Evolutionary conservation across 2,888 invertebrate genomes (phyloP), one percentile per base, ranked within the genome.

Genomic region (Limnephilus lunatus): DNA sequence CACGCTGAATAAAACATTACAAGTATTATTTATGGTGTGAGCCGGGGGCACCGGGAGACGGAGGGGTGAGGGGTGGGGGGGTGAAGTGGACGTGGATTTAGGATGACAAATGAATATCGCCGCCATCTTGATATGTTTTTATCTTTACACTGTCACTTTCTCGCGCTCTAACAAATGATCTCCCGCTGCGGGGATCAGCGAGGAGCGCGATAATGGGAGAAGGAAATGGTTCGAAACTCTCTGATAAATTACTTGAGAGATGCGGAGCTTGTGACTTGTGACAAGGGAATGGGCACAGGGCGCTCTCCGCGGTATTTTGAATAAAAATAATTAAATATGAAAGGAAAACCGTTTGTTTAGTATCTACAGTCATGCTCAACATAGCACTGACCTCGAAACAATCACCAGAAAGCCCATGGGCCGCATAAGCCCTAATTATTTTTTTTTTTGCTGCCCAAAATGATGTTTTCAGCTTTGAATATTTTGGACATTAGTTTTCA

Each of bases 151-250:
- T 91, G 91, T 91, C 91, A 91, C 39, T 87, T 68, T 35, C 68
- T 81, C 91, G 39, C 81, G 91, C 85, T 39, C 39, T 91, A 87
- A 91, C 91, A 91, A 91, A 91, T 91, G 91, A 91, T 87, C 89
- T 25, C 68, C 68, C 81, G 80, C 87, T n/a, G 80, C 15, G 30
- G 91, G 82, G 91, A 91, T 91, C 91, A 85, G n/a, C 44, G 30
- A 81, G 68, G 68, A 85, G n/a, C 19, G 39, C 30, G 91, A 91
- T 91, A 85, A 91, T 91, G 85, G 68, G 53, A 48, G 35, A 85
- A 68, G 87, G 39, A 91, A 91, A 91, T 87, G 87, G 53, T 68
- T 91, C 81, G 87, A 68, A 68, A 68, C 68, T 68, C 53, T 53
- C 25, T 68, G 68, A 68, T 68, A 68, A 68, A 68, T 68, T 68